Evolutionary conservation across 2,113 vertebrate genomes (phyloP).

Genomic region (Podocnemis expansa): DNA sequence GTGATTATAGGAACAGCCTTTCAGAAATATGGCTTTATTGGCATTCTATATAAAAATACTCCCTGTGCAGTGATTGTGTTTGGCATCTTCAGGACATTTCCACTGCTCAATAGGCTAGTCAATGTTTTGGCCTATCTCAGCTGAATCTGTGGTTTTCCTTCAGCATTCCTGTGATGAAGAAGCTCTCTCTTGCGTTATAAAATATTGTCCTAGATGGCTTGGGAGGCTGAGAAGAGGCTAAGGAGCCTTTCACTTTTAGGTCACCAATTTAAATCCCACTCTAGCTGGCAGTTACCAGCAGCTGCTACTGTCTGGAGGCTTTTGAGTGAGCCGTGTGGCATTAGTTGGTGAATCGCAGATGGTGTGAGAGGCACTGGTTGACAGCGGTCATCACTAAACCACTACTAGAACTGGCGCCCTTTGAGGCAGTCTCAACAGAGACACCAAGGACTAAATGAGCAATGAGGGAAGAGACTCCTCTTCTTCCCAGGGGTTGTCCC

Average conservation of each 20-base stretch:
- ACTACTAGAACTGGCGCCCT: neutral
- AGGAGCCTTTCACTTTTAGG: neutral
- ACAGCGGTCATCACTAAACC: neutral
- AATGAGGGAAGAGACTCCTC: neutral
- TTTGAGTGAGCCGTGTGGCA: neutral
- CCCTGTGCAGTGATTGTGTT: neutral
- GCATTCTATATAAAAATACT: conserved; percentile 25
- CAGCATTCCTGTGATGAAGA: neutral
- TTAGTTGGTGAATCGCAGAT: neutral
- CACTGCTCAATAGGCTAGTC: neutral
- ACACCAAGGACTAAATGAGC: neutral
- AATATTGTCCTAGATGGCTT: neutral
- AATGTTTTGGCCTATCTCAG: neutral
- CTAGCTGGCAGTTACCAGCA: neutral
- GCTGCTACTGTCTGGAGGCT: neutral
- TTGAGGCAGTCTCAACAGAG: neutral
- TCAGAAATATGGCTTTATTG: conserved; percentile 5
- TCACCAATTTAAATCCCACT: neutral
- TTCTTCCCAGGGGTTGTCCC: neutral
- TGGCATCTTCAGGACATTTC: conserved; percentile 29
- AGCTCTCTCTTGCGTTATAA: conserved; percentile 1
- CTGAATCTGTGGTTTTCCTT: conserved; percentile 4
- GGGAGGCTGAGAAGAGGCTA: neutral
- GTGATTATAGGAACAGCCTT: conserved; percentile 17
- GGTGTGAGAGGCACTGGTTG: neutral